Evolutionary conservation across 1,140 invertebrate genomes (phyloP).

Genomic region (Chionoecetes opilio): DNA sequence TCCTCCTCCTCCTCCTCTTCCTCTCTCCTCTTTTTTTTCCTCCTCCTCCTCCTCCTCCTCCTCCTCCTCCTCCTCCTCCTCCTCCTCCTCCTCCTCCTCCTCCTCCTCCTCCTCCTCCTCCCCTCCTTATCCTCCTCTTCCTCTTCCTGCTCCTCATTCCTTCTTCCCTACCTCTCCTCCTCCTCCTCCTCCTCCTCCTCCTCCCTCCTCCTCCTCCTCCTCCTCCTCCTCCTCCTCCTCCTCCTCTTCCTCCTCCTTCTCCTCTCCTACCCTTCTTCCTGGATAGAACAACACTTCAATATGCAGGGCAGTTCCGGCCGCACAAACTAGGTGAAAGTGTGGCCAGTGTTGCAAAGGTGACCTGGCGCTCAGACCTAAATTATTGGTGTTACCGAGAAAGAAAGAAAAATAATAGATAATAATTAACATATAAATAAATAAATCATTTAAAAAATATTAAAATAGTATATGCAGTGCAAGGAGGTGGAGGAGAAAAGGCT

Average conservation of each 20-base stretch:
- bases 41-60: constrained; percentile 1
- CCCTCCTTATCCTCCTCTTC: too few relatives aligned
- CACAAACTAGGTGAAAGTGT: neutral
- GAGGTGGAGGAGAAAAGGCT: too few relatives aligned
- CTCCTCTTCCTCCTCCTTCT: neutral
- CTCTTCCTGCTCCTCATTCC: too few relatives aligned
- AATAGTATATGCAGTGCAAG: too few relatives aligned
- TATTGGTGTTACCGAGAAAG: neutral
- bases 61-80: neutral
- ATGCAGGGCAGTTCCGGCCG: neutral
- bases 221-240: constrained; percentile 14
- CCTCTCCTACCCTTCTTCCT: neutral
- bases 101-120: too few relatives aligned
- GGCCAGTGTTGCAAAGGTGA: neutral
- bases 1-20: neutral
- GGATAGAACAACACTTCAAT: neutral
- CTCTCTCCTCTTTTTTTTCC: neutral
- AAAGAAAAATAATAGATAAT: too few relatives aligned
- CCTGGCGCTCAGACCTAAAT: neutral
- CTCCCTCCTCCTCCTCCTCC: neutral
- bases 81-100: neutral
- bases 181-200: too few relatives aligned
- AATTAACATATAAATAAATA: too few relatives aligned
- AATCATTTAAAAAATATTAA: too few relatives aligned
- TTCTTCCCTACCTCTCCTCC: too few relatives aligned